phyloP scores from a whole-genome alignment of 2,113 vertebrate species.

The Urocynchramus pylzowi region DNA sequence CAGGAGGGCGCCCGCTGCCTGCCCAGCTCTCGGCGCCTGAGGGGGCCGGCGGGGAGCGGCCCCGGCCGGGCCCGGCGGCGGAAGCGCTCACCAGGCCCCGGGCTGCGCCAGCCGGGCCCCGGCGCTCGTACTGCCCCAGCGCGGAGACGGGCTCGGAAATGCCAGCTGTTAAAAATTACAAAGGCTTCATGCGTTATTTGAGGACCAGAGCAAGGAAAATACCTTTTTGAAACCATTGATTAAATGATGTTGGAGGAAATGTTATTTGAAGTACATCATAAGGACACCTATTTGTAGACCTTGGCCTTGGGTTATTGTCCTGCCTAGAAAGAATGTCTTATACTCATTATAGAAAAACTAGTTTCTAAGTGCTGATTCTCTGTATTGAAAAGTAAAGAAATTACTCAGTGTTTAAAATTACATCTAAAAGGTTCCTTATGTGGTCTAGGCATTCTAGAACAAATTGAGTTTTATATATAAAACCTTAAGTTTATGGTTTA shows the following conservation, averaged over 20 bases:
- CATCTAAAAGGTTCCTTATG: neutral
- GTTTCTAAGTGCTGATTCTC: neutral
- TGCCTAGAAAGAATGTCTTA: neutral
- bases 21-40: neutral
- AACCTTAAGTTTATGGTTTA: neutral
- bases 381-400: neutral
- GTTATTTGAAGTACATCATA: fast-evolving
- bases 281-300: neutral
- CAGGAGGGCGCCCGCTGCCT: fast-evolving
- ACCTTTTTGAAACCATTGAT: neutral
- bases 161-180: fast-evolving
- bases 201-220: neutral
- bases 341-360: neutral
- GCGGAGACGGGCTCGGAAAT: neutral
- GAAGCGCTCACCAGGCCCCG: neutral
- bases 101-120: fast-evolving
- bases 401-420: neutral
- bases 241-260: neutral
- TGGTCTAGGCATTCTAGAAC: neutral
- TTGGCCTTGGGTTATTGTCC: neutral
- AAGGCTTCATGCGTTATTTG: fast-evolving
- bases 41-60: neutral
- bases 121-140: fast-evolving
- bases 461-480: neutral
- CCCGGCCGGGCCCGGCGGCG: neutral